Percentiles rank a stretch among this genome's conserved stretches.
phyloP scores from a whole-genome alignment of 2,797 vertebrate genomes.

The Rhinichthys osculus region DNA sequence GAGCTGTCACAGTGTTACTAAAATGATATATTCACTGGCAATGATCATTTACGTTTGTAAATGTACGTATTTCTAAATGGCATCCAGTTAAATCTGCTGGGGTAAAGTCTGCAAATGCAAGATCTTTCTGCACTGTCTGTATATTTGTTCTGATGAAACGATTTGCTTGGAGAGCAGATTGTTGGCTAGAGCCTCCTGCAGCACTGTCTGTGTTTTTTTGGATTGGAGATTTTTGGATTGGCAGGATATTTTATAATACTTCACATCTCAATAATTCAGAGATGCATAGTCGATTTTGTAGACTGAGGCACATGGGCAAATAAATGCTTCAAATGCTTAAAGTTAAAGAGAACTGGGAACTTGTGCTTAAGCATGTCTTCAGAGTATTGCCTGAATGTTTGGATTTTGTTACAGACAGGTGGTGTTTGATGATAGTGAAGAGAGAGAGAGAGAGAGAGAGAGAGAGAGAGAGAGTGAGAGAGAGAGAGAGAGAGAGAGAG shows the following conservation, averaged over 20 bases:
- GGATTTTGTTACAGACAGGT: slow-evolving; percentile 34
- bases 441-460: not conserved
- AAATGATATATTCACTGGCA: not conserved
- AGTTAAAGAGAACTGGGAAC: not conserved
- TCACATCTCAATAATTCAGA: not conserved
- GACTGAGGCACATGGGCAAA: not conserved
- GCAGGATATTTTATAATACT: slow-evolving; percentile 5
- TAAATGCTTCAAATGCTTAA: not conserved
- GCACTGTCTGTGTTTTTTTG: slow-evolving; percentile 19
- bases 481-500: not conserved
- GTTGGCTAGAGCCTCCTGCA: slow-evolving; percentile 28
- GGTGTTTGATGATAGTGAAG: slow-evolving; percentile 13
- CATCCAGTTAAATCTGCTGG: slow-evolving; percentile 65
- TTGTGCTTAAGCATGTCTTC: not conserved
- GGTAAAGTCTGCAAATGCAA: slow-evolving; percentile 61
- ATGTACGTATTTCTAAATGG: slow-evolving; percentile 29
- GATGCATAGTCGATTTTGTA: not conserved
- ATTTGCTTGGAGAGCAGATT: slow-evolving; percentile 29
- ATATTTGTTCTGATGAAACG: slow-evolving; percentile 52
- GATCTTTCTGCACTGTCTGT: slow-evolving; percentile 43
- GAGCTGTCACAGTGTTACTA: not conserved
- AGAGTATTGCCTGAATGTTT: not conserved
- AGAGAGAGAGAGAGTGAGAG: not conserved
- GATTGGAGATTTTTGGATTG: slow-evolving; percentile 9
- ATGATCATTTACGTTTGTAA: too few relatives aligned